Conservation (phyloP, 2,888 invertebrate species). For the Kryphioiulus occultus region DNA sequence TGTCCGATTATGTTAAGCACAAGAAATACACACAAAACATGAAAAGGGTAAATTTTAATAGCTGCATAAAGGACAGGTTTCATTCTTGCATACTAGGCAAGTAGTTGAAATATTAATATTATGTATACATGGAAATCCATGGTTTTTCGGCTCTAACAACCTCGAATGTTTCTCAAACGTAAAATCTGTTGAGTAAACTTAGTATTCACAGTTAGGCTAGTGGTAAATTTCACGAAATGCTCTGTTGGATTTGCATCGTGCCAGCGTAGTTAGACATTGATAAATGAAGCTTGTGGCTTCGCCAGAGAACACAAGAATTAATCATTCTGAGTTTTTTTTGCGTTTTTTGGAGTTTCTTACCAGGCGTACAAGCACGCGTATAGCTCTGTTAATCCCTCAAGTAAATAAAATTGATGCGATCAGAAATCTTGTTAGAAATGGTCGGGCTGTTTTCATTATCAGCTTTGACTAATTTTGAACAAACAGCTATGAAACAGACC, state of each 20-base stretch:
- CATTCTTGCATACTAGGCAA: no score
- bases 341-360: background rate
- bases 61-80: no score
- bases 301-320: background rate
- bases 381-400: background rate
- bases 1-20: no score
- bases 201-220: background rate
- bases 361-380: background rate
- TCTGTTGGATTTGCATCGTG: background rate
- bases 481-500: no score
- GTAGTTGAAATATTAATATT: no score
- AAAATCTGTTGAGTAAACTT: background rate
- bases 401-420: background rate
- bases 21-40: no score
- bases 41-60: no score
- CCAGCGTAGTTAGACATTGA: background rate
- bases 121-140: no score
- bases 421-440: background rate
- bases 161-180: no score
- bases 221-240: background rate
- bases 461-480: no score
- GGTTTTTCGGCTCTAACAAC: background rate
- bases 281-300: background rate
- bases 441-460: no score
- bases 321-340: background rate